These are phyloP conservation scores for Xanthia icteritia DNA, from an alignment of 2,888 invertebrate genomes.

Conservation along the genomic window DNA sequence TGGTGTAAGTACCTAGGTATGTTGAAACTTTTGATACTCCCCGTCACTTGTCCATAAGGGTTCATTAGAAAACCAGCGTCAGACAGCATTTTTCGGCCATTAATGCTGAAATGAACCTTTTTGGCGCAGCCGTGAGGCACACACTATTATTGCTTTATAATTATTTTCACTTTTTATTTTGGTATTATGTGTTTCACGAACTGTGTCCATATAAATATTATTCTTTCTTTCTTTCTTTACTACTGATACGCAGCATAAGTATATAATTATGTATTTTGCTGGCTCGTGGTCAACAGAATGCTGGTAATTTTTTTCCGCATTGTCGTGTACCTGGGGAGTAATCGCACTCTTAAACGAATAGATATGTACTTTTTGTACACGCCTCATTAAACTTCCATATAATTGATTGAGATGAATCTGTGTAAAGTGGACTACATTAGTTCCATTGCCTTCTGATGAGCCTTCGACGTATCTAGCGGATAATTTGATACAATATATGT, in stretches of 20 bases:
- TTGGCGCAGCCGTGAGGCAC: too few relatives aligned
- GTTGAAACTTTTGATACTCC: too few relatives aligned
- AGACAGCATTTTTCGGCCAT: too few relatives aligned
- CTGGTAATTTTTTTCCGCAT: not conserved
- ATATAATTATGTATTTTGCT: not conserved
- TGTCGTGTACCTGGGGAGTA: not conserved
- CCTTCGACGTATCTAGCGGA: not conserved
- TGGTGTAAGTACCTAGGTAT: not conserved
- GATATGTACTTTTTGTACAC: not conserved
- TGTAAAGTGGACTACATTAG: not conserved
- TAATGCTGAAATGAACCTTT: too few relatives aligned
- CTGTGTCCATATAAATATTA: too few relatives aligned
- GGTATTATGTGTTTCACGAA: too few relatives aligned
- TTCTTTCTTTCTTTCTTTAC: too few relatives aligned
- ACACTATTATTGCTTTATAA: too few relatives aligned
- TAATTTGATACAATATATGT: not conserved
- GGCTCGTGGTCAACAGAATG: slow-evolving; percentile 1
- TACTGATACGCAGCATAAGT: not conserved
- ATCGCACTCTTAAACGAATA: not conserved
- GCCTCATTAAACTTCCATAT: not conserved
- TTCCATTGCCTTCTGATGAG: not conserved
- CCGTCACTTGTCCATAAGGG: too few relatives aligned
- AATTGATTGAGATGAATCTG: not conserved
- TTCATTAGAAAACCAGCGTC: too few relatives aligned
- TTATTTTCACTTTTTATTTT: too few relatives aligned